Percentiles rank a stretch among this genome's conserved stretches.
Conservation (phyloP, 2,113 vertebrate genomes). For the Sebastes fasciatus region DNA sequence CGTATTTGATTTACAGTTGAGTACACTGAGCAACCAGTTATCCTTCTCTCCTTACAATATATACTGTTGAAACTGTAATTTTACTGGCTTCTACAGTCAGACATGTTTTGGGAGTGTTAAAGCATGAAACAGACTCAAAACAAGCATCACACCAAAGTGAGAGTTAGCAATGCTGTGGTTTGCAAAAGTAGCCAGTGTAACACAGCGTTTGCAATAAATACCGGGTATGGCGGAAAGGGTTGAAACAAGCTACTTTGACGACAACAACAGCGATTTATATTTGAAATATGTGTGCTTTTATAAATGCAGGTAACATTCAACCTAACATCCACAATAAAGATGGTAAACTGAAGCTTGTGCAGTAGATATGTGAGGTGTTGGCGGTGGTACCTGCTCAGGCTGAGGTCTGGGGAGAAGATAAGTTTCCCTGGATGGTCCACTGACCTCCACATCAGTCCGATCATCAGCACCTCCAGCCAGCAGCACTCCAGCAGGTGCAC, state of each 20-base stretch:
- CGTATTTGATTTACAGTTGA: too few relatives aligned
- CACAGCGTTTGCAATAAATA: too few relatives aligned
- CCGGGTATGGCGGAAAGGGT: too few relatives aligned
- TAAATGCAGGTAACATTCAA: not conserved
- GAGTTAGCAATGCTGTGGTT: not conserved
- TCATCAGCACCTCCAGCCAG: constrained; percentile 98
- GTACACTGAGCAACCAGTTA: too few relatives aligned
- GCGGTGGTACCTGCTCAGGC: constrained; percentile 90
- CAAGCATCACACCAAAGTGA: not conserved
- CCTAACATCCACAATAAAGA: not conserved
- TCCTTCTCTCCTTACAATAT: too few relatives aligned
- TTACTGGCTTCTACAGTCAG: too few relatives aligned
- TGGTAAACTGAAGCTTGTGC: not conserved
- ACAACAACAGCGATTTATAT: not conserved
- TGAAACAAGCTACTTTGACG: not conserved
- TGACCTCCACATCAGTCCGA: constrained; percentile 98
- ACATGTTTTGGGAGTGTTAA: not conserved
- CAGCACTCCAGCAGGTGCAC: constrained; percentile 96
- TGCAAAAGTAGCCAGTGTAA: too few relatives aligned
- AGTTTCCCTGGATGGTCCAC: constrained; percentile 96
- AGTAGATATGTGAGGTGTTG: not conserved
- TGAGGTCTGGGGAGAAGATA: constrained; percentile 95
- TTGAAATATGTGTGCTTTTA: not conserved
- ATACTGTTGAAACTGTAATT: too few relatives aligned
- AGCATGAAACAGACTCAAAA: not conserved